Evolutionary conservation across 2,888 invertebrate genomes (phyloP).

Genomic region (Mactromeris polynyma): DNA sequence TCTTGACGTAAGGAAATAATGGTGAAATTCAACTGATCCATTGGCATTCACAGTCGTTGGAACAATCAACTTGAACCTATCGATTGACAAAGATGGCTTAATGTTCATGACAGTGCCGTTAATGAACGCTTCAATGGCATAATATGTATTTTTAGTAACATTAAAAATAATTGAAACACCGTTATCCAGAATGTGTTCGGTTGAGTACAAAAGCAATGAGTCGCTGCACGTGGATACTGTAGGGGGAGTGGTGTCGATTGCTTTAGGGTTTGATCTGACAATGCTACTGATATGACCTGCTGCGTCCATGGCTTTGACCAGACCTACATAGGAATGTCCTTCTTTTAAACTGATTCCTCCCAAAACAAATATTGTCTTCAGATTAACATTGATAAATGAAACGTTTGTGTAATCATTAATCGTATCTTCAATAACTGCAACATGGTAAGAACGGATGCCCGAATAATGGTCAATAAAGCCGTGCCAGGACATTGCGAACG

Average conservation of each 20-base stretch:
- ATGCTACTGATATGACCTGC: conserved; percentile 66
- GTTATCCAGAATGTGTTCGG: not conserved
- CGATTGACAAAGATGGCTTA: not conserved
- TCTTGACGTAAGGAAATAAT: conserved; percentile 24
- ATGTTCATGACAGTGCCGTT: not conserved
- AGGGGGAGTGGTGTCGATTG: conserved; percentile 67
- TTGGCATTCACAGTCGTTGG: conserved; percentile 22
- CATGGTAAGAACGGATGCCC: conserved; percentile 52
- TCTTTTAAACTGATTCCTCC: conserved; percentile 36
- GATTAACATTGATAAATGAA: conserved; percentile 46
- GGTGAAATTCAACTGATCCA: conserved; percentile 31
- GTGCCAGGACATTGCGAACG: conserved; percentile 58
- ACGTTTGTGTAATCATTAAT: not conserved
- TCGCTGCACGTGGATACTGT: not conserved
- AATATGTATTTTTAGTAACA: conserved; percentile 22
- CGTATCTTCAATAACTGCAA: conserved; percentile 42
- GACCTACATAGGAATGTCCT: conserved; percentile 48
- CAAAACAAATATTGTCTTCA: conserved; percentile 39
- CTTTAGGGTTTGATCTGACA: conserved; percentile 42
- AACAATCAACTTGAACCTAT: not conserved
- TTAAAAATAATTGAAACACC: not conserved
- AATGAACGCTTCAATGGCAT: conserved; percentile 29
- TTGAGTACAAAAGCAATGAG: not conserved
- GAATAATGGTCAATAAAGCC: conserved; percentile 67
- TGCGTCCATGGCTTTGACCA: conserved; percentile 66